A percentile compares a stretch with the other conserved stretches of the same genome.
These are phyloP conservation scores for Dinothrombium tinctorium DNA, from an alignment of 1,140 invertebrate genomes.

Conservation along the genomic window DNA sequence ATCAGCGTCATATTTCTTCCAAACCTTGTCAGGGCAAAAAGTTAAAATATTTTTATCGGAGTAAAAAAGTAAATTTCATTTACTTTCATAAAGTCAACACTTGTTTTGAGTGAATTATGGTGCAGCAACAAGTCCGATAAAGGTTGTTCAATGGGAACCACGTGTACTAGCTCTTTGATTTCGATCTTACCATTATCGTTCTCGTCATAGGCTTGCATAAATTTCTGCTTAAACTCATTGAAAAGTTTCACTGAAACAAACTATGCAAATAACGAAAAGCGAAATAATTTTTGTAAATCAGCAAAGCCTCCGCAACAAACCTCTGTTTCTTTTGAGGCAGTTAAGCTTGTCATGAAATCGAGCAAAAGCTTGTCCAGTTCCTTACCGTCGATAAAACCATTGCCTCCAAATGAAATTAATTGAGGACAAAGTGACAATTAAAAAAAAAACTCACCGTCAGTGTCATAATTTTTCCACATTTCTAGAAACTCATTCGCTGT, in stretches of 20 bases:
- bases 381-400: background rate
- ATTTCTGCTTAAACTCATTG: background rate
- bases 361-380: background rate
- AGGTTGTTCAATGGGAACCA: conserved; percentile 1
- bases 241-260: background rate
- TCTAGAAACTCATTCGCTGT: too few species aligned
- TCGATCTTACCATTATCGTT: background rate
- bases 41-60: background rate
- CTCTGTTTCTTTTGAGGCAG: background rate
- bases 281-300: background rate
- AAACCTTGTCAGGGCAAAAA: background rate
- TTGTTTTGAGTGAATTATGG: background rate
- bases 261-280: background rate
- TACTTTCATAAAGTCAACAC: conserved; percentile 2
- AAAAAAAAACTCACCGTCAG: too few species aligned
- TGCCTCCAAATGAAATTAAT: background rate
- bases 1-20: conserved; percentile 2
- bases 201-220: conserved; percentile 1
- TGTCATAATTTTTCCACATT: too few species aligned
- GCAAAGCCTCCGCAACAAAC: background rate
- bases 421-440: background rate
- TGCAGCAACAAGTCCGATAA: background rate
- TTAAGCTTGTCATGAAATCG: background rate
- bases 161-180: conserved; percentile 1
- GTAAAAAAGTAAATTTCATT: background rate